Evolutionary conservation across 2,797 vertebrate species (phyloP).

Genomic region (Pelobates cultripes): DNA sequence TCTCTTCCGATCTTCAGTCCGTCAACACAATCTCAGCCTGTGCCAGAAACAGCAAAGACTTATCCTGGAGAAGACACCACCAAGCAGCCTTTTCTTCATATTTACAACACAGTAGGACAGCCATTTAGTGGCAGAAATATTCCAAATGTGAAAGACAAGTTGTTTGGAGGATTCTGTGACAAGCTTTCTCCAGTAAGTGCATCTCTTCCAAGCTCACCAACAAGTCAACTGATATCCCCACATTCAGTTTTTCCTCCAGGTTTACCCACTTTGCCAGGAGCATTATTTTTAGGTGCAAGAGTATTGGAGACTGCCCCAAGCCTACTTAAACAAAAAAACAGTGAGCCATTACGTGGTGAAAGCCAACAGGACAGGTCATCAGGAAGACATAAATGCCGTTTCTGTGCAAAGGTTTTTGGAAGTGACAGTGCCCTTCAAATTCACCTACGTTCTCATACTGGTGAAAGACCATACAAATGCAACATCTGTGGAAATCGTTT

Average conservation of each 20-base stretch:
- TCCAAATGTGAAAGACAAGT: constrained; percentile 45
- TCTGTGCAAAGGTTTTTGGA: constrained; percentile 88
- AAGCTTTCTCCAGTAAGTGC: constrained; percentile 44
- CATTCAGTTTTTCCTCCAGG: constrained; percentile 45
- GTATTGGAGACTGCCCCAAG: constrained; percentile 65
- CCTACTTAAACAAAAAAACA: constrained; percentile 68
- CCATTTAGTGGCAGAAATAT: constrained; percentile 28
- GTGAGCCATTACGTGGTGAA: constrained; percentile 58
- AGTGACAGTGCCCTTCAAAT: constrained; percentile 90
- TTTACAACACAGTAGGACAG: constrained; percentile 66
- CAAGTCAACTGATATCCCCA: constrained; percentile 38
- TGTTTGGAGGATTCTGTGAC: constrained; percentile 38
- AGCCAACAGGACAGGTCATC: constrained; percentile 67
- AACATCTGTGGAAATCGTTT: constrained; percentile 91
- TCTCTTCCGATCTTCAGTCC: constrained; percentile 68
- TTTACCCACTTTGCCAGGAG: constrained; percentile 67
- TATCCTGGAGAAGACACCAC: constrained; percentile 60
- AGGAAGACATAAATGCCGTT: constrained; percentile 81
- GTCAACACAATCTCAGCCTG: constrained; percentile 64
- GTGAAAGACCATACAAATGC: constrained; percentile 90
- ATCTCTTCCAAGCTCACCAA: constrained; percentile 33
- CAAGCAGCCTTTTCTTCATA: constrained; percentile 70
- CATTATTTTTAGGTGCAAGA: constrained; percentile 79
- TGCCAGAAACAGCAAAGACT: constrained; percentile 58
- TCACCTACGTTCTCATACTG: constrained; percentile 90